Base-by-base conservation (phyloP, 2,113 vertebrate genomes). In the Clarias magur region DNA sequence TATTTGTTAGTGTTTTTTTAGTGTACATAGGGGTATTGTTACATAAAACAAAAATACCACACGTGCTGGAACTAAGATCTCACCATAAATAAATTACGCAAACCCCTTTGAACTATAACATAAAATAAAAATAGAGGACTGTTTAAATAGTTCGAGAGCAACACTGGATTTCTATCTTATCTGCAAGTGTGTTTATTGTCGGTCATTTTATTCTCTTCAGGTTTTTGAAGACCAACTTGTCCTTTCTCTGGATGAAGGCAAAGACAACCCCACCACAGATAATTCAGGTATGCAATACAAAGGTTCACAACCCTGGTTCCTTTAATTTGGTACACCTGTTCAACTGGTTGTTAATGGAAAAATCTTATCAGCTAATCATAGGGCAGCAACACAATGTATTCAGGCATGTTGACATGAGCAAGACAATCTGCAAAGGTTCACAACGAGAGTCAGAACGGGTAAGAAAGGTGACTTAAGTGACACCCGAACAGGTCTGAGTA, bases 171-270 rank as follows among this genome's bases (percentile, higher is more conserved):
- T 62, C 23, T 62, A 23, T 62, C 60, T 62, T 62, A 23, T 62
- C 60, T 62, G 60, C 60, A 25, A 63, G 60, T 65, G 57, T 83
- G 34, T 63, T 86, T 25, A 38, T 21, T 73, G 79, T 63, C 34
- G 88, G 34, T 54, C 3, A 0, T 78, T 48, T 38, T 86, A 59
- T 89, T 79, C 83, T 65, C 27, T 21, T 53, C 80, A 92, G 91
- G 91, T 90, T 85, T 92, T 92, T 86, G 90, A 92, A 88, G 91
- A 92, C 80, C 91, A 89, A 70, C 87, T 92, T 80, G 85, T 89
- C 19, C 90, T 90, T 34, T 92, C 76, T 80, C 34, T 88, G 17
- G 83, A 90, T 70, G 87, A 90, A 67, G 89, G 88, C 34, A 88
- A 92, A 8, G 88, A 88, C 17, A 85, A 65, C 34, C 25, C 65